phyloP scores from a whole-genome alignment of 2,797 vertebrate genomes.

The Pteronotus mesoamericanus region DNA sequence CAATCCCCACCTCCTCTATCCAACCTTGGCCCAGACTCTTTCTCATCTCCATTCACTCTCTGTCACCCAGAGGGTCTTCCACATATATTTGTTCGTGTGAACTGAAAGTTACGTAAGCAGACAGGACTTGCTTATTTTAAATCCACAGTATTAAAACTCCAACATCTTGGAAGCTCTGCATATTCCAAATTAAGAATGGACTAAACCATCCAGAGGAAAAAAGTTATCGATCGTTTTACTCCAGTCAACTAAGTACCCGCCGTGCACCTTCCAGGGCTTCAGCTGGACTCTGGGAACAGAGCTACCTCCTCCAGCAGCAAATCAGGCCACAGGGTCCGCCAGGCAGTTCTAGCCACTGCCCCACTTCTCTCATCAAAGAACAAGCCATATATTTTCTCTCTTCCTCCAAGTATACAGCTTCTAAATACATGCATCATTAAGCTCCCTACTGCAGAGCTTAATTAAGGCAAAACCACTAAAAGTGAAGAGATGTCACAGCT shows the following conservation, averaged over 20 bases:
- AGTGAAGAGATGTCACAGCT: conserved; percentile 55
- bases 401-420: conserved; percentile 70
- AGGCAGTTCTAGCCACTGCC: conserved; percentile 25
- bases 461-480: conserved; percentile 56
- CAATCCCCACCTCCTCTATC: not conserved
- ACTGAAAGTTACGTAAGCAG: not conserved
- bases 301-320: not conserved
- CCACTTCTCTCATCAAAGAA: conserved; percentile 53
- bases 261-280: not conserved
- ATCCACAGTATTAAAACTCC: not conserved
- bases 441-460: conserved; percentile 53
- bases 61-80: not conserved
- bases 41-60: not conserved
- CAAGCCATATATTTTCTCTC: conserved; percentile 48
- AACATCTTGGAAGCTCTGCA: not conserved
- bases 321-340: not conserved
- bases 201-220: not conserved
- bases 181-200: not conserved
- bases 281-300: not conserved
- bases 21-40: not conserved
- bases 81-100: not conserved
- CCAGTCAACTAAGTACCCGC: not conserved
- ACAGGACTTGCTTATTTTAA: not conserved
- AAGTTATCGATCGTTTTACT: not conserved
- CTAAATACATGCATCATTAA: conserved; percentile 67